A percentile compares a stretch with the other conserved stretches of the same genome.
These are phyloP conservation scores for Armadillidium nasatum DNA, from an alignment of 1,140 invertebrate genomes.

Conservation along the genomic window DNA sequence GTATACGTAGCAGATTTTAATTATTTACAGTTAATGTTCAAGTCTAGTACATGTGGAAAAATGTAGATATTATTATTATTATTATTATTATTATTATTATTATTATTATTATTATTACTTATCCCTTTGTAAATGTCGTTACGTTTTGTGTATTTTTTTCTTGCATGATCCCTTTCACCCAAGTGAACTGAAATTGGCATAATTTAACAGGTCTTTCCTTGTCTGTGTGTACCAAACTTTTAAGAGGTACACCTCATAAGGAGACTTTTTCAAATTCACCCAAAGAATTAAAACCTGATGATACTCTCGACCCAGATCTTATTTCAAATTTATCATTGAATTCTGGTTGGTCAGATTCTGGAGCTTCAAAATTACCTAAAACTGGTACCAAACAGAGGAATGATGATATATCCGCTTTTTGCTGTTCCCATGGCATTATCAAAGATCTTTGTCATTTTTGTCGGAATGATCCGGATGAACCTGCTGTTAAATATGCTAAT, in stretches of 20 bases:
- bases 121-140: too few relatives aligned
- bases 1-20: too few relatives aligned
- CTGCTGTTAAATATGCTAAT: constrained; percentile 33
- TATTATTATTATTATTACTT: too few relatives aligned
- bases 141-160: too few relatives aligned
- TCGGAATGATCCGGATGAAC: constrained; percentile 35
- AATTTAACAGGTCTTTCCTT: constrained; percentile 13
- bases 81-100: too few relatives aligned
- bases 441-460: constrained; percentile 34
- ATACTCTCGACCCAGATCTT: background rate
- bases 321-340: background rate
- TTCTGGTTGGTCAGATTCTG: background rate
- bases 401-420: constrained; percentile 33
- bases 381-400: background rate
- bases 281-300: background rate
- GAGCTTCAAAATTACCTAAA: background rate
- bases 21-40: too few relatives aligned
- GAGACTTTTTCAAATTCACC: background rate
- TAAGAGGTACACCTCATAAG: background rate
- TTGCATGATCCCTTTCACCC: too few relatives aligned
- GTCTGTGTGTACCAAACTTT: constrained; percentile 13
- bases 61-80: too few relatives aligned
- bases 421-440: constrained; percentile 32
- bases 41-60: too few relatives aligned
- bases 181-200: background rate